phyloP scores from a whole-genome alignment of 2,888 invertebrate genomes.

The Drosophila falleni region DNA sequence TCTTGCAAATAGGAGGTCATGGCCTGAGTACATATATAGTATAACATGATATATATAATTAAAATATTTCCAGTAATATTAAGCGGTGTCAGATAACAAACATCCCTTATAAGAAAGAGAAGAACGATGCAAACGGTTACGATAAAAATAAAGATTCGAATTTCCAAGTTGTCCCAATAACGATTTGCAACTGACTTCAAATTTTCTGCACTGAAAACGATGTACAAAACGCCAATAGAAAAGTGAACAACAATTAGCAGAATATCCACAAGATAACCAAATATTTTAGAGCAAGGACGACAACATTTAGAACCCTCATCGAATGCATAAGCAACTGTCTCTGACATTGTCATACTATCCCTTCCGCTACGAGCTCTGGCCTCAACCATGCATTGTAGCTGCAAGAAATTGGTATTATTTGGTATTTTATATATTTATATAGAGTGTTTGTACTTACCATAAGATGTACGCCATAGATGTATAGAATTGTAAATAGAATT shows the following conservation, averaged over 20 bases:
- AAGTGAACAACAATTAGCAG: conserved; percentile 8
- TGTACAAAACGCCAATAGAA: conserved; percentile 2
- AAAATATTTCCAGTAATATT: conserved; percentile 10
- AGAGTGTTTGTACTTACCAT: neutral
- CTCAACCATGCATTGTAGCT: conserved; percentile 10
- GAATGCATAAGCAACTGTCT: neutral
- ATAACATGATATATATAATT: neutral
- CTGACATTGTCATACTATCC: conserved; percentile 3
- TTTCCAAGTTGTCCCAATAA: neutral
- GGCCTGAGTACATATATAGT: too few relatives aligned
- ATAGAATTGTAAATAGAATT: neutral
- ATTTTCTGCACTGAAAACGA: conserved; percentile 8
- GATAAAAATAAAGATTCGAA: neutral
- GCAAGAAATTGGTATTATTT: neutral
- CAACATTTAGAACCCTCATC: neutral
- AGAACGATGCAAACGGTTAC: conserved; percentile 1
- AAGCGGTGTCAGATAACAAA: conserved; percentile 9
- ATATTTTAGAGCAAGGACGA: neutral
- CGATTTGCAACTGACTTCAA: neutral
- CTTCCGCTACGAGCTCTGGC: neutral
- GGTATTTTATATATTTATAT: neutral
- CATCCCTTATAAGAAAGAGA: conserved; percentile 12
- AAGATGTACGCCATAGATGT: conserved; percentile 17
- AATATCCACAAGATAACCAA: conserved; percentile 6
- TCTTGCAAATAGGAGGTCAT: too few relatives aligned